A percentile compares a stretch with the other conserved stretches of the same genome.
Conservation (phyloP, 2,113 vertebrate species). For the Amphiprion percula region DNA sequence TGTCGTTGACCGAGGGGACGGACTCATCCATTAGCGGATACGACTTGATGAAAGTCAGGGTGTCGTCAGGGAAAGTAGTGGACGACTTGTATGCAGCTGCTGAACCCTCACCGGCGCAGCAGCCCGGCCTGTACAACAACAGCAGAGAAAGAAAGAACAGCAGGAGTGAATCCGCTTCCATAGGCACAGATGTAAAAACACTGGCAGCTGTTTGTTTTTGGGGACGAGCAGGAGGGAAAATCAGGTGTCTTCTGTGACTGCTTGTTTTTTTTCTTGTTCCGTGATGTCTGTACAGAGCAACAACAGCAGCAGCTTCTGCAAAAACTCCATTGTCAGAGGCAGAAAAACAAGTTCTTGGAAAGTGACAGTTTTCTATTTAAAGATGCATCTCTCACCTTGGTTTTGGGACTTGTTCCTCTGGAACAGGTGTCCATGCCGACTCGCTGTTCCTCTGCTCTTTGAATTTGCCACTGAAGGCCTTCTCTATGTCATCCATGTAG, state of each 20-base stretch:
- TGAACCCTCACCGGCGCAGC: constrained; percentile 89
- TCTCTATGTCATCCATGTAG: constrained; percentile 96
- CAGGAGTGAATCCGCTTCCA: constrained; percentile 7
- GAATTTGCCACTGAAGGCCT: constrained; percentile 92
- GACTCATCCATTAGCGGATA: constrained; percentile 94
- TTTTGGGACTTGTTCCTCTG: constrained; percentile 92
- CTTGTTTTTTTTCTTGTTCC: constrained; percentile 10
- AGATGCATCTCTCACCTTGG: constrained; percentile 86
- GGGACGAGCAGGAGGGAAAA: constrained; percentile 30
- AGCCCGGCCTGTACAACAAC: constrained; percentile 86
- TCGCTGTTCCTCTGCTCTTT: constrained; percentile 92
- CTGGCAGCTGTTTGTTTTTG: constrained; percentile 58
- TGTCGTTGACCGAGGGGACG: constrained; percentile 86
- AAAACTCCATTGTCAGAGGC: constrained; percentile 9
- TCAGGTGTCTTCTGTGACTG: constrained; percentile 56
- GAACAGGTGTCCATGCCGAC: constrained; percentile 90
- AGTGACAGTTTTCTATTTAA: constrained; percentile 52
- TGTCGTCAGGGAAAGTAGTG: constrained; percentile 92
- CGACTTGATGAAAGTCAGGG: constrained; percentile 93
- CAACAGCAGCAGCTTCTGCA: constrained; percentile 55
- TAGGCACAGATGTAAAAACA: constrained; percentile 42
- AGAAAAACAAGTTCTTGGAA: constrained; percentile 24
- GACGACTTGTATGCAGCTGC: constrained; percentile 86
- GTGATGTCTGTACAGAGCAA: constrained; percentile 52
- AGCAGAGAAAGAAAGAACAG: neutral